Base-by-base conservation (phyloP, 64 coral and sea anemone genomes). In the Porites australiensis region DNA sequence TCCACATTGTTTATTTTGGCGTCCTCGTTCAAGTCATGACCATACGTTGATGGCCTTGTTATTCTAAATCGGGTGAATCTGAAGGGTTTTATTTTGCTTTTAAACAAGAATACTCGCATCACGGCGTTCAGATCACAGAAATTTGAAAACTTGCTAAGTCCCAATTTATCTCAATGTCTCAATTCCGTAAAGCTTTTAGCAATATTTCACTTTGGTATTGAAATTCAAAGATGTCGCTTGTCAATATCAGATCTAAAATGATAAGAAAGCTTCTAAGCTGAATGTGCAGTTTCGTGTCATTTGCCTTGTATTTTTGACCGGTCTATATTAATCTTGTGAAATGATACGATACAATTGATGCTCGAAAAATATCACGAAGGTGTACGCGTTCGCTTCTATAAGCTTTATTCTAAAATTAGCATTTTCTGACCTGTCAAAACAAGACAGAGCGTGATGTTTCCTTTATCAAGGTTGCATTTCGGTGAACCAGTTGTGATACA, bases 181-280 rank as follows among this genome's bases (percentile, higher is more conserved):
- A 13, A 19, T 76, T 76, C 73, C 48, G 49, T 76, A 5, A 50
- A 47, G 16, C 73, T 51, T 74, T 76, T 76, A 76, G 46, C 44
- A 47, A 76, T 76, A 76, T 76, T 76, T n/a, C 48, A 50, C 13
- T 64, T 64, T 64, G 62, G 62, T 64, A 64, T 64, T 64, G 62
- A 18, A 64, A 64, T 50, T 76, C 48, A 19, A 44, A 76, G 45
- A 76, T 13, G 47, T 76, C 44, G 73, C 73, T 50, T 76, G 73
- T 76, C 73, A 76, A 51, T 76, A 50, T 76, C 48, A 50, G 46
- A 44, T 19, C 73, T 18, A 19, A 76, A 76, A 19, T 16, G 73
- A 76, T 76, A 76, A 76, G 73, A 76, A 50, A 50, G 73, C 44
- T 46, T 46, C 73, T 14, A 16, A 37, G 27, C 27, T 37, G 27